Conservation (phyloP, 2,797 vertebrate genomes). For the Hozukius guyotensis region DNA sequence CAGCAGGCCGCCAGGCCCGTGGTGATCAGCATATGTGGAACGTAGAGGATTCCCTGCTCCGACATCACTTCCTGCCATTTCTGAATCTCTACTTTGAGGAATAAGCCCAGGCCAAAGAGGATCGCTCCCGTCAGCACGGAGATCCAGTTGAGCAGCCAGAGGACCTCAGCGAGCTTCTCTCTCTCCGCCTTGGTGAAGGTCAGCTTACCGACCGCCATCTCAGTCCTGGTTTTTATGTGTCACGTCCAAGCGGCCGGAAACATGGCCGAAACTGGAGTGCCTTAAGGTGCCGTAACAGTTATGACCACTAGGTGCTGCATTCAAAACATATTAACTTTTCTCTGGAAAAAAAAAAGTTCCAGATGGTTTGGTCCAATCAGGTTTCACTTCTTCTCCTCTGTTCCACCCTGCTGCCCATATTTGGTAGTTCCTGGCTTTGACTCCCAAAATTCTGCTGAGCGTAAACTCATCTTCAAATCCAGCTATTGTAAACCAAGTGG, state of each 20-base stretch:
- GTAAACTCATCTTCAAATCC: background rate
- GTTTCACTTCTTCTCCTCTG: background rate
- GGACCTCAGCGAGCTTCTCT: slow-evolving; percentile 87
- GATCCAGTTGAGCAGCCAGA: slow-evolving; percentile 92
- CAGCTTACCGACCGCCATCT: slow-evolving; percentile 89
- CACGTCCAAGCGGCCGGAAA: slow-evolving; percentile 7
- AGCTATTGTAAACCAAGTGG: background rate
- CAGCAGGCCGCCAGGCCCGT: slow-evolving; percentile 87
- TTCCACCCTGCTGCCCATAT: background rate
- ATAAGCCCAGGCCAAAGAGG: slow-evolving; percentile 89
- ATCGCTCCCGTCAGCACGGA: slow-evolving; percentile 87
- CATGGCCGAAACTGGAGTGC: background rate
- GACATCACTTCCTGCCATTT: slow-evolving; percentile 89
- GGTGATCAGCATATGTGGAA: slow-evolving; percentile 87
- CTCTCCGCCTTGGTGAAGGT: slow-evolving; percentile 88
- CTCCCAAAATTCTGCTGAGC: background rate
- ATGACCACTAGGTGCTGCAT: background rate
- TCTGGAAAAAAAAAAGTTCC: background rate
- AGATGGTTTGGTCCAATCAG: background rate
- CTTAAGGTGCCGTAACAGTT: background rate
- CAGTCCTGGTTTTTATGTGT: background rate
- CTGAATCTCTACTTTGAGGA: slow-evolving; percentile 89
- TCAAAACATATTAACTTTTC: background rate
- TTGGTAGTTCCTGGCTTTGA: background rate
- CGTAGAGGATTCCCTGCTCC: slow-evolving; percentile 81